A percentile compares a stretch with the other conserved stretches of the same genome.
phyloP scores from a whole-genome alignment of 2,113 vertebrate species.

The Noturus placidus region DNA sequence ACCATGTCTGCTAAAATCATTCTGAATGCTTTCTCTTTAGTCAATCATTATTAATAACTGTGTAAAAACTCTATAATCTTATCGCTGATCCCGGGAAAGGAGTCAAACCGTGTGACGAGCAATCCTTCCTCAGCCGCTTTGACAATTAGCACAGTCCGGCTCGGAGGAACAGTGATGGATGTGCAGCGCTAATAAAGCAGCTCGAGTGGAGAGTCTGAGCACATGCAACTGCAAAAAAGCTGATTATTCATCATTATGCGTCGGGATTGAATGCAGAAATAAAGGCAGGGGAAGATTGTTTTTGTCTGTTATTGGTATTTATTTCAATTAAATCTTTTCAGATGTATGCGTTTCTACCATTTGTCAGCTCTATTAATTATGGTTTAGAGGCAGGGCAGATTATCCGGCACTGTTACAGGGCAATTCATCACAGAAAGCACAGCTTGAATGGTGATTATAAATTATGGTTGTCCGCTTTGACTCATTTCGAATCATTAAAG shows the following conservation, averaged over 20 bases:
- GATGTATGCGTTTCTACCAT: background rate
- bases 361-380: slow-evolving; percentile 25
- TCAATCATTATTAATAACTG: background rate
- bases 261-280: background rate
- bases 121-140: background rate
- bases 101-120: slow-evolving; percentile 1
- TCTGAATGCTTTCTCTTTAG: background rate
- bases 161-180: background rate
- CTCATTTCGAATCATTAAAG: background rate
- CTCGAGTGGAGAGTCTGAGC: background rate
- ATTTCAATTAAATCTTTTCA: slow-evolving; percentile 5
- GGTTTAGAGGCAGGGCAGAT: background rate
- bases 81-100: background rate
- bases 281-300: background rate
- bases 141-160: background rate
- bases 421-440: background rate
- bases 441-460: background rate
- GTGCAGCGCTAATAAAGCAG: background rate
- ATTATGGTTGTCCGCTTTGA: background rate
- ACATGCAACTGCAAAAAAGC: background rate
- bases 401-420: background rate
- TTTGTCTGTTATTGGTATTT: slow-evolving; percentile 5
- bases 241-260: background rate
- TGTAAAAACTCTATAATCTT: slow-evolving; percentile 9
- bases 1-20: background rate